These are phyloP conservation scores for Pseudolycoriella hygida DNA, from an alignment of 2,888 invertebrate species.

Conservation along the genomic window DNA sequence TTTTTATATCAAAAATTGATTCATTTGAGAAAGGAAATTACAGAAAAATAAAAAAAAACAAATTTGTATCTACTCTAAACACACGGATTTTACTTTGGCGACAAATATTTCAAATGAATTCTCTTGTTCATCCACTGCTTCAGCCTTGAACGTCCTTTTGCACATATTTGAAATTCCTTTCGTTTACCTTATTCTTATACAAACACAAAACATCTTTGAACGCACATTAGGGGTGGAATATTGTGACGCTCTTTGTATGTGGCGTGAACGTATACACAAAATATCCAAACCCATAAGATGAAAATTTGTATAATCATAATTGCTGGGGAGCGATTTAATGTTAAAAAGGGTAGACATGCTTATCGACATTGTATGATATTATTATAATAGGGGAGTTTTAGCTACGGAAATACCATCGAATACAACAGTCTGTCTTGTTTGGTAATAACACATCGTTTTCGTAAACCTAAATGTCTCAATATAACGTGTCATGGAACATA, in stretches of 20 bases:
- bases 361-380: not conserved
- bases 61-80: too few relatives aligned
- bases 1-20: not conserved
- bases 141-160: too few relatives aligned
- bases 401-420: not conserved
- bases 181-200: not conserved
- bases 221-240: too few relatives aligned
- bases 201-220: not conserved
- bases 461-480: constrained; percentile 1
- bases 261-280: too few relatives aligned
- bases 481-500: not conserved
- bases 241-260: too few relatives aligned
- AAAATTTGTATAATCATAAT: not conserved
- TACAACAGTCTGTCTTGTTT: not conserved
- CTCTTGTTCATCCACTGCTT: too few relatives aligned
- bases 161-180: too few relatives aligned
- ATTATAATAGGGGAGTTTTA: not conserved
- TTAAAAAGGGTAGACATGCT: constrained; percentile 1
- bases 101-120: too few relatives aligned
- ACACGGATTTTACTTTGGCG: too few relatives aligned
- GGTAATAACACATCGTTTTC: constrained; percentile 1
- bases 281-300: too few relatives aligned
- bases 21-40: too few relatives aligned
- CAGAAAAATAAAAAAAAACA: too few relatives aligned
- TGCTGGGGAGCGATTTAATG: constrained; percentile 1